These are phyloP conservation scores for Erythrocercus mccallii DNA, from an alignment of 2,113 vertebrate species.

Conservation along the genomic window DNA sequence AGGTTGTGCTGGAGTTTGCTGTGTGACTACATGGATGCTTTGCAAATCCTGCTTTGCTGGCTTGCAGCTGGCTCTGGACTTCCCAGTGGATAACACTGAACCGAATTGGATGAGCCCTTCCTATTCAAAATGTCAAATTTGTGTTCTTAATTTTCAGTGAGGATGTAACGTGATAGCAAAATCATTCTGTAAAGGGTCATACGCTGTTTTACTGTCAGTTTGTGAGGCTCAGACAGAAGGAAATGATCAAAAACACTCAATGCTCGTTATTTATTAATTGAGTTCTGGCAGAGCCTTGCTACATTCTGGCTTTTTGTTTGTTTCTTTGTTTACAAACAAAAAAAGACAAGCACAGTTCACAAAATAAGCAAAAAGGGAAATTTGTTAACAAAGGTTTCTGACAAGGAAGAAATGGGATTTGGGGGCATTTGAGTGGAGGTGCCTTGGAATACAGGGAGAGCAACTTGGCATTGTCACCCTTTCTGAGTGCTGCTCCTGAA, in stretches of 20 bases:
- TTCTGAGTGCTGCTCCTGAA: background rate
- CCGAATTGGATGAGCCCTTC: background rate
- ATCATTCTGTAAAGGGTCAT: conserved; percentile 1
- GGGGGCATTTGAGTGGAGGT: background rate
- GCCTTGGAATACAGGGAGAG: background rate
- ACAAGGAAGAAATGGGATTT: background rate
- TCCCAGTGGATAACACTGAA: background rate
- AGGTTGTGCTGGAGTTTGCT: background rate
- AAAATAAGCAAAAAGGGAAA: background rate
- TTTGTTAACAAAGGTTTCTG: conserved; percentile 32
- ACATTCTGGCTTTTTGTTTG: conserved; percentile 38
- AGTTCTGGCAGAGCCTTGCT: conserved; percentile 45
- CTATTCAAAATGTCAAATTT: background rate
- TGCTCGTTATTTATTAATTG: conserved; percentile 60
- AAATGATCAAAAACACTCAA: conserved; percentile 13
- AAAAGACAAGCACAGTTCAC: background rate
- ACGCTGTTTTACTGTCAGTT: background rate
- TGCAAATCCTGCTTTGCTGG: background rate
- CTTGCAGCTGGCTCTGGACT: background rate
- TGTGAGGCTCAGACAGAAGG: conserved; percentile 31
- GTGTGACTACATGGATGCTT: background rate
- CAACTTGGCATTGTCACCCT: background rate
- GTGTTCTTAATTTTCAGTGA: background rate
- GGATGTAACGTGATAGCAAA: conserved; percentile 2
- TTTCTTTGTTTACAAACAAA: conserved; percentile 55